Percentiles rank a stretch among this genome's conserved stretches.
Conservation (phyloP, 2,888 invertebrate genomes). For the Crematogaster levior region DNA sequence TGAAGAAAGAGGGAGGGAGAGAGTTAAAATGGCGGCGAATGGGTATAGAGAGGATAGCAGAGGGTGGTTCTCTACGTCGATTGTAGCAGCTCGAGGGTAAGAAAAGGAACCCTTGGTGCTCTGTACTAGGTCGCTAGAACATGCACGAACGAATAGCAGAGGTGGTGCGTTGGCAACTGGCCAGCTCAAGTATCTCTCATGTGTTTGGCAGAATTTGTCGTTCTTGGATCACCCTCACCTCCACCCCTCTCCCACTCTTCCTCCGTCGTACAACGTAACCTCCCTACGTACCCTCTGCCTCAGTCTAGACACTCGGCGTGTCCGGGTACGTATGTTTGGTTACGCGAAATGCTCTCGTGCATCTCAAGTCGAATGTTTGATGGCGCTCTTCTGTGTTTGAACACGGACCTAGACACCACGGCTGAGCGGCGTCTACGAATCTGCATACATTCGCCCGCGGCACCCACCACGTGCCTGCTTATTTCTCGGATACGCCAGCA, state of each 20-base stretch:
- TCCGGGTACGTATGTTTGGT: constrained; percentile 77
- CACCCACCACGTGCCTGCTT: constrained; percentile 33
- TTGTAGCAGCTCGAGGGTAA: constrained; percentile 58
- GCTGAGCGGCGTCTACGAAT: constrained; percentile 61
- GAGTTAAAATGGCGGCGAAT: too few species aligned
- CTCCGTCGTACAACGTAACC: not conserved
- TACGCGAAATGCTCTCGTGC: constrained; percentile 74
- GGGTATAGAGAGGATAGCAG: not conserved
- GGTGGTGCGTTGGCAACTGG: constrained; percentile 77
- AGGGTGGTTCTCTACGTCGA: constrained; percentile 57
- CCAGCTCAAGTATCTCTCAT: constrained; percentile 79
- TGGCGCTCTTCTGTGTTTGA: constrained; percentile 75
- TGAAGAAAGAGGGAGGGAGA: not conserved
- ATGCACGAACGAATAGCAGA: constrained; percentile 71
- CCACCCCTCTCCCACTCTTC: not conserved
- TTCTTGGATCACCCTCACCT: constrained; percentile 56
- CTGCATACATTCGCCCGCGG: constrained; percentile 61
- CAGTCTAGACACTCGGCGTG: constrained; percentile 60
- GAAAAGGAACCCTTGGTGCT: constrained; percentile 59
- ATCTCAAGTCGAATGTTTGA: constrained; percentile 78
- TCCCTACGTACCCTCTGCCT: constrained; percentile 5
- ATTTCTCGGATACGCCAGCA: not conserved
- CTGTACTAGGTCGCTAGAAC: constrained; percentile 66
- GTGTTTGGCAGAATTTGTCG: constrained; percentile 81
- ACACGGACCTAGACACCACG: constrained; percentile 68